These are phyloP conservation scores for Lumbricus terrestris DNA, from an alignment of 2,888 invertebrate genomes.

Conservation along the genomic window DNA sequence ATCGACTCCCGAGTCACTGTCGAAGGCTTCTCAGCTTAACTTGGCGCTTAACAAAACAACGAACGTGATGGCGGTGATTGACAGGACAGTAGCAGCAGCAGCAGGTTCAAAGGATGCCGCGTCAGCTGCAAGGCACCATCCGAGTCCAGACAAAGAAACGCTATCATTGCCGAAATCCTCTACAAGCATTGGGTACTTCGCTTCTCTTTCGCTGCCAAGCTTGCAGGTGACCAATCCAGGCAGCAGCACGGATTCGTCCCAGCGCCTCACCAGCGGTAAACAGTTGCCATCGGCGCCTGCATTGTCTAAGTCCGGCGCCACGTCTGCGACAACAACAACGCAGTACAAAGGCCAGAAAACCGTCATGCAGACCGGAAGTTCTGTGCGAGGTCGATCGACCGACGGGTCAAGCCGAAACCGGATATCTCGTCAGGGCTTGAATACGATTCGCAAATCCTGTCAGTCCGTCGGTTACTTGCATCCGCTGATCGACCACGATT, in stretches of 20 bases:
- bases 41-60: not conserved
- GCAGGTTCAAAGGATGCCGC: slow-evolving; percentile 25
- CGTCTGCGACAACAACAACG: not conserved
- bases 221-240: not conserved
- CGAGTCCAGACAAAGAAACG: not conserved
- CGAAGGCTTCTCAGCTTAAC: not conserved
- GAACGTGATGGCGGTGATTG: not conserved
- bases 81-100: not conserved
- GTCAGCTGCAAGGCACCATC: slow-evolving; percentile 26
- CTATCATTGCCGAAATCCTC: not conserved
- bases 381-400: not conserved
- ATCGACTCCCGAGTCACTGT: not conserved
- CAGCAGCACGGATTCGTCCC: not conserved
- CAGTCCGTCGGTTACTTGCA: slow-evolving; percentile 29
- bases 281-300: not conserved
- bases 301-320: not conserved
- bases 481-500: slow-evolving; percentile 45
- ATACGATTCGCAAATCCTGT: not conserved
- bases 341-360: not conserved
- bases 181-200: slow-evolving; percentile 26
- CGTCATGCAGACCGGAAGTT: not conserved
- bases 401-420: not conserved
- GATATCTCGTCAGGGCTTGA: not conserved
- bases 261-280: not conserved
- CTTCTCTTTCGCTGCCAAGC: slow-evolving; percentile 26